Percentiles rank a stretch among this genome's conserved stretches.
These are phyloP conservation scores for Plumapathes pennacea DNA, from an alignment of 92 coral and sea anemone genomes.

Conservation along the genomic window DNA sequence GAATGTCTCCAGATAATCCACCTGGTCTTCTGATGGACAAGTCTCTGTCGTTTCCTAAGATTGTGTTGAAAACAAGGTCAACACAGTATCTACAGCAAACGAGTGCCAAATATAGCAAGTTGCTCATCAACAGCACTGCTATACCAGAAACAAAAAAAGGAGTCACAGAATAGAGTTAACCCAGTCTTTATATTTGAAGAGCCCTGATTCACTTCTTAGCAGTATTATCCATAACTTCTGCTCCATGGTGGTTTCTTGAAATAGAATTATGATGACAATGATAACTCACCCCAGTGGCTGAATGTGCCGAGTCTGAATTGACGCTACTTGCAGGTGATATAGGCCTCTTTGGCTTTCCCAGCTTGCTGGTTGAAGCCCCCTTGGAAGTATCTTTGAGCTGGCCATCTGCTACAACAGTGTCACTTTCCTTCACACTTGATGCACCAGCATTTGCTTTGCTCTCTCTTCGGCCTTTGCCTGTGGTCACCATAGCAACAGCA, in stretches of 20 bases:
- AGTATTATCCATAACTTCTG: no score
- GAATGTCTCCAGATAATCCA: constrained; percentile 55
- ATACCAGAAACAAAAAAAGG: background rate
- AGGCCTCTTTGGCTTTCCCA: background rate
- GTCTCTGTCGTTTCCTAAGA: constrained; percentile 78
- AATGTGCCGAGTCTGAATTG: constrained; percentile 31
- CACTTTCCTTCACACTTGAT: background rate
- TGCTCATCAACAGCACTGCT: background rate
- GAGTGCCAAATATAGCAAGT: background rate
- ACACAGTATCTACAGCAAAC: no score
- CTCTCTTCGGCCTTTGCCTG: background rate
- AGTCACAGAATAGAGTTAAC: background rate
- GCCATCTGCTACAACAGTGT: background rate
- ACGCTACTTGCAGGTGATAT: constrained; percentile 23
- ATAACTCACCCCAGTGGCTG: constrained; percentile 47
- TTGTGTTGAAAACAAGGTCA: no score
- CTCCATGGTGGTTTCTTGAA: no score
- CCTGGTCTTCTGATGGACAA: constrained; percentile 77
- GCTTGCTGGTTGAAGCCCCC: background rate
- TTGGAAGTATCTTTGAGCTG: background rate
- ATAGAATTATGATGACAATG: no score
- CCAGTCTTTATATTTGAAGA: background rate
- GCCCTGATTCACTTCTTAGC: no score
- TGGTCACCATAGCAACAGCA: constrained; percentile 7
- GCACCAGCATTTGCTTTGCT: background rate